Evolutionary conservation across 2,113 vertebrate species (phyloP), one percentile per base, ranked within the genome.

Genomic region (Tachysurus fulvidraco): DNA sequence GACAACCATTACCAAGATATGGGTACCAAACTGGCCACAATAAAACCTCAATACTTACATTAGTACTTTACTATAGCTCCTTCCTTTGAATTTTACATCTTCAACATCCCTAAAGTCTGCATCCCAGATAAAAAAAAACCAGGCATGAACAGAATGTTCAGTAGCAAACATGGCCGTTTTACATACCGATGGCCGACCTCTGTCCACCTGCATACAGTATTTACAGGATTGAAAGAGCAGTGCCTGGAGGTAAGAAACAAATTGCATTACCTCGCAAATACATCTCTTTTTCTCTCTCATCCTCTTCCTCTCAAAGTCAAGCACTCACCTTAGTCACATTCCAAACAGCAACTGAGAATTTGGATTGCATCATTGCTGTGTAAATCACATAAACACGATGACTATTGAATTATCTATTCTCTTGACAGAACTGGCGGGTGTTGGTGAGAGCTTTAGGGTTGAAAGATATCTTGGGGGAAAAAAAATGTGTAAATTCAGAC

Each of bases 191-290:
- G 93, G 88, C 92, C 90, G 90, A 89, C 91, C 94, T 93, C 91
- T 93, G 91, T 93, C 92, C 94, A 92, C 93, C 93, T 94, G 94
- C 94, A 93, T 94, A n/a, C n/a, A n/a, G n/a, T n/a, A 95, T 94
- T 94, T 93, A 93, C 93, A 93, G 92, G 91, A 92, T 93, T 94
- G 93, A 87, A 92, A 93, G 93, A 92, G 92, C 90, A 93, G 92
- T 94, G 92, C 93, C 94, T 93, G 92, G 94, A 95, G 94, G 94
- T 94, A 94, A 94, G 93, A 93, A 94, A 93, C 93, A 95, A 95
- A 95, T 95, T 94, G 95, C 92, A 95, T 94, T 93, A 93, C 92
- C 93, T 90, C 91, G 92, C 92, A 93, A 93, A 92, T 81, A 93
- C 93, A 73, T 55, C 87, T 65, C 25, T 65, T 25, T n/a, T 10